Evolutionary conservation across 2,888 invertebrate genomes (phyloP), one percentile per base, ranked within the genome.

Genomic region (Corythucha ciliata): DNA sequence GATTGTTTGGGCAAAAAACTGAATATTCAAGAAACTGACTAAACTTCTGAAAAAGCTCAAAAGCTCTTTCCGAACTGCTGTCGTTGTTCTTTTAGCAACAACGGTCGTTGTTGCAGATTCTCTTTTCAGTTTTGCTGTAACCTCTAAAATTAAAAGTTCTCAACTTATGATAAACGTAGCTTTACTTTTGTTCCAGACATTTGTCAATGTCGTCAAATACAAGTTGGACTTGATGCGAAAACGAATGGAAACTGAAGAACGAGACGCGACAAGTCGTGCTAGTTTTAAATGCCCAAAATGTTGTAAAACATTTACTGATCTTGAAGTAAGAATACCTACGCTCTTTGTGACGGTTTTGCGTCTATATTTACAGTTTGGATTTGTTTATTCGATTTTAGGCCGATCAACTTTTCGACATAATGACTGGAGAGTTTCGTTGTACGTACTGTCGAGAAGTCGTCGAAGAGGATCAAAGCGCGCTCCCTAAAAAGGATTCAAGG

Each of bases 201-300:
- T 94, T 70, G 94, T 96, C 4, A 96, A 96, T 72, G 92, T 96
- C 12, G 89, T 96, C 1, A 96, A 94, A 70, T 97, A 96, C 70
- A 96, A 96, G 72, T 70, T 97, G 65, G 94, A 96, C 71, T 77
- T 92, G 65, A 93, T 96, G 86, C 77, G 92, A 52, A 88, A 92
- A 65, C 81, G 92, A 61, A 83, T 97, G 77, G 96, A 96, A 69
- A 90, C 89, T 0, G 92, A 92, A 66, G 94, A 94, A 66, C 74
- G 93, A 44, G 91, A 94, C 69, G 90, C 90, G 0, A 94, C 93
- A 0, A 91, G 90, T 66, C 77, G 94, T 57, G 90, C 94, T 21
- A 93, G 94, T 66, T 97, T 96, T 68, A 89, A 89, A 65, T 96
- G 96, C 66, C 84, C 85, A 3, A 76, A 79, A 47, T 96, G 96